Base-by-base conservation (phyloP, 2,888 invertebrate genomes). In the Drosophila emarginata region DNA sequence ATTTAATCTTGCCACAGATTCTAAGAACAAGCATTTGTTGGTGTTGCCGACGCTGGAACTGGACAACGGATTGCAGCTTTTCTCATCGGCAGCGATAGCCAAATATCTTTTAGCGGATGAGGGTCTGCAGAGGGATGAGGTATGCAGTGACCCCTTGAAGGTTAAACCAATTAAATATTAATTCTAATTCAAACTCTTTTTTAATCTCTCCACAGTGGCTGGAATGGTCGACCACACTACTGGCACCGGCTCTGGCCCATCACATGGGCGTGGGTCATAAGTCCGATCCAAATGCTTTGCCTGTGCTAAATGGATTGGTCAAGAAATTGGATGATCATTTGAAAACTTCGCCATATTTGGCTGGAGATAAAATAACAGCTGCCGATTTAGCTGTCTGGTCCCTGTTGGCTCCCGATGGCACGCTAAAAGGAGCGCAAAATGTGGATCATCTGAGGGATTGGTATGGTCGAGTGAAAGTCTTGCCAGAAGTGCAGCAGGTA, bases 301-400 rank as follows among this genome's bases (percentile, higher is more conserved):
- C 93, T 61, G 91, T 93, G 1, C 90, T 96, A 2, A 92, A 93
- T 76, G 91, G 92, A 0, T 90, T 94, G 64, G 91, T 96, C 2
- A 93, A 93, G 67, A 93, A 93, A 74, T 83, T 95, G 1, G 94
- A 96, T 73, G 90, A 91, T 4, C 87, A 91, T 45, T 89, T 96
- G 36, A 91, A 92, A 56, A 91, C 90, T 26, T 93, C 93, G 37
- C 89, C 93, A 57, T 95, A 93, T 90, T 89, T 96, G 76, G 92
- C 94, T 57, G 94, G 94, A 78, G 93, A 93, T 66, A 93, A 93
- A 74, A 65, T 95, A 26, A 93, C 94, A 18, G 92, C 94, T 3
- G 95, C 94, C 0, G 97, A 97, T 91, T 92, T 96, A 61, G 93
- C 94, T 3, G 92, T 96, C 70, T 97, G 96, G 95, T 93, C 94